These are phyloP conservation scores for Panorpa germanica DNA, from an alignment of 2,888 invertebrate genomes.

Conservation along the genomic window DNA sequence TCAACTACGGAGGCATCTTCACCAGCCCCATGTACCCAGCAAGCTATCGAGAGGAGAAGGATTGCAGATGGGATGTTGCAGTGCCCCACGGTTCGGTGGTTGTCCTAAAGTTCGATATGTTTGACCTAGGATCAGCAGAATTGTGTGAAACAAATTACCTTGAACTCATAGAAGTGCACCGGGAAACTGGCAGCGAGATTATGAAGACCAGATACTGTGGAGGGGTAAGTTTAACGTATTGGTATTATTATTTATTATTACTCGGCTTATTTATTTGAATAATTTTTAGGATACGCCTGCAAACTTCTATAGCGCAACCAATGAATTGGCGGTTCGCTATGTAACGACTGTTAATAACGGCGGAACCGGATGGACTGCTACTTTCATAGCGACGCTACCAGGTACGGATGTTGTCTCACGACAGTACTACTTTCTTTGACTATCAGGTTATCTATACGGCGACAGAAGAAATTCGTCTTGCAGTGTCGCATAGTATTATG, in stretches of 20 bases:
- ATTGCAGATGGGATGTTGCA: conserved; percentile 42
- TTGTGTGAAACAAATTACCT: conserved; percentile 46
- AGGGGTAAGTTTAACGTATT: too few species aligned
- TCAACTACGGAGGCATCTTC: conserved; percentile 39
- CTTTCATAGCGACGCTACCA: conserved; percentile 22
- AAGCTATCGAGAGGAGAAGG: conserved; percentile 30
- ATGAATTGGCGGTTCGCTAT: conserved; percentile 38
- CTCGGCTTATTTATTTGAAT: too few species aligned
- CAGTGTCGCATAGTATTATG: too few species aligned
- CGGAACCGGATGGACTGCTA: conserved; percentile 48
- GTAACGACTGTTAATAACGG: conserved; percentile 45
- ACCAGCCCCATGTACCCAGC: conserved; percentile 51
- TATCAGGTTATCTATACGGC: too few species aligned
- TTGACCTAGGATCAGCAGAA: conserved; percentile 40
- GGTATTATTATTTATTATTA: too few species aligned
- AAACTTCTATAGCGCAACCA: conserved; percentile 29
- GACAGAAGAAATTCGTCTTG: too few species aligned
- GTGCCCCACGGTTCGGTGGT: conserved; percentile 35
- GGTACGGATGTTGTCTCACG: too few species aligned
- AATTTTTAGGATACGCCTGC: conserved; percentile 40
- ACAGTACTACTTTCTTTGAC: too few species aligned
- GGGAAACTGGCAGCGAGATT: conserved; percentile 14
- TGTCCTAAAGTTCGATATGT: conserved; percentile 29
- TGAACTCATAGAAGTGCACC: conserved; percentile 33
- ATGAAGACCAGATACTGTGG: conserved; percentile 27